A percentile compares a stretch with the other conserved stretches of the same genome.
Conservation (phyloP, 2,113 vertebrate species). For the Grammomys surdaster region DNA sequence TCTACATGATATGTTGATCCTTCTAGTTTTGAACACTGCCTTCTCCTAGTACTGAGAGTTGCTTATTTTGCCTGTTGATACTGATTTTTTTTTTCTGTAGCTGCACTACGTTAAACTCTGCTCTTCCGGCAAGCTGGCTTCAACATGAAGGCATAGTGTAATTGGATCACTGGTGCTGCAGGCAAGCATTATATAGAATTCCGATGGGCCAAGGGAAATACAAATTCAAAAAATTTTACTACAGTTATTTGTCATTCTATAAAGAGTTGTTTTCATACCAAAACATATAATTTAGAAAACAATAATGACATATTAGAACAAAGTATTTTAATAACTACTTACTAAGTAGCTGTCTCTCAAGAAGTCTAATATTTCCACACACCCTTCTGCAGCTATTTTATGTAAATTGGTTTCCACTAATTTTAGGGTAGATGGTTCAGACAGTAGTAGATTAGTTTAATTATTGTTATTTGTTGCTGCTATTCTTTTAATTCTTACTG, state of each 20-base stretch:
- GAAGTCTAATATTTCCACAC: conserved; percentile 26
- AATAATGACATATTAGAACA: background rate
- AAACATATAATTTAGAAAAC: conserved; percentile 41
- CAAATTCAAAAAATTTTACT: background rate
- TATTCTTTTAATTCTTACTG: conserved; percentile 11
- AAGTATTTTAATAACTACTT: conserved; percentile 47
- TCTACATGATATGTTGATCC: background rate
- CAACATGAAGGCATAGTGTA: background rate
- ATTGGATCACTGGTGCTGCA: background rate
- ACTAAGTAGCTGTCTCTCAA: background rate
- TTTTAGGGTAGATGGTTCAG: conserved; percentile 44
- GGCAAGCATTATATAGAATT: background rate
- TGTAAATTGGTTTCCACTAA: conserved; percentile 5
- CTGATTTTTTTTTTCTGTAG: background rate
- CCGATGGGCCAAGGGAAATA: background rate
- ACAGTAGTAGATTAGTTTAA: conserved; percentile 42
- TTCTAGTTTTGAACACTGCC: background rate
- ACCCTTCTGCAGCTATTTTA: background rate
- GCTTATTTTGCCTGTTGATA: background rate
- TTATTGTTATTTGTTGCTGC: conserved; percentile 63
- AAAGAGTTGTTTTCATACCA: background rate
- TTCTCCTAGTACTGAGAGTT: background rate
- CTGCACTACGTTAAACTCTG: background rate
- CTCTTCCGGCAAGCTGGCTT: background rate
- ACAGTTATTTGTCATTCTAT: background rate